Evolutionary conservation across 2,797 vertebrate species (phyloP).

Genomic region (Chaenodraco wilsoni): DNA sequence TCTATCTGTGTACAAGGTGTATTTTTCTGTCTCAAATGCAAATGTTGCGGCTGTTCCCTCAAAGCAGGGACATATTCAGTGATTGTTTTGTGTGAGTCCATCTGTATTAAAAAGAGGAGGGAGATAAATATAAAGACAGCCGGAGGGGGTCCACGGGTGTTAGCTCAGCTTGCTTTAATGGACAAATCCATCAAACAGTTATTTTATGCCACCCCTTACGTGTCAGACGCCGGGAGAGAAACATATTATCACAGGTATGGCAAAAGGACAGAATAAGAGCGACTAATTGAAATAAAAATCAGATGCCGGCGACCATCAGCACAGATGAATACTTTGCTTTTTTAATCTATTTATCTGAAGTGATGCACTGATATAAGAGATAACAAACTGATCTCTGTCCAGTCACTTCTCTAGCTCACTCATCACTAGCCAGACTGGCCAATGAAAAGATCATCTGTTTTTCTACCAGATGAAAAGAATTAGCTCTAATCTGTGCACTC

Average conservation of each 20-base stretch:
- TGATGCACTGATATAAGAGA: slow-evolving; percentile 21
- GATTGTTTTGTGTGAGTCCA: not conserved
- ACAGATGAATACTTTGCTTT: slow-evolving; percentile 14
- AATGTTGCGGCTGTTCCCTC: slow-evolving; percentile 46
- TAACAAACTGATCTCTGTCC: slow-evolving; percentile 31
- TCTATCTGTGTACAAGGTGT: slow-evolving; percentile 47
- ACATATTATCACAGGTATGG: slow-evolving; percentile 53
- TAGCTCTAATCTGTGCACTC: slow-evolving; percentile 60
- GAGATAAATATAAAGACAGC: slow-evolving; percentile 37
- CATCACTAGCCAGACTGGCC: slow-evolving; percentile 41
- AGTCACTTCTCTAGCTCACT: slow-evolving; percentile 23
- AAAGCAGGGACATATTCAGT: slow-evolving; percentile 33
- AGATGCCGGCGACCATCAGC: not conserved
- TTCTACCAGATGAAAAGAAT: slow-evolving; percentile 69
- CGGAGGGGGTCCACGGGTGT: slow-evolving; percentile 50
- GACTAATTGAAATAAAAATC: slow-evolving; percentile 45
- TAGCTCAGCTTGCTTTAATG: slow-evolving; percentile 65
- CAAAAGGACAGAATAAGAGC: slow-evolving; percentile 25
- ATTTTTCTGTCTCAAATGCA: slow-evolving; percentile 55
- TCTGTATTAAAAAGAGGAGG: slow-evolving; percentile 35
- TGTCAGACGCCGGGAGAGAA: slow-evolving; percentile 56
- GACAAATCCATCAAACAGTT: slow-evolving; percentile 66
- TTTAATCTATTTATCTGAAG: slow-evolving; percentile 31
- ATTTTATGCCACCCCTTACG: slow-evolving; percentile 49
- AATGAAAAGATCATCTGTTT: slow-evolving; percentile 54